Evolutionary conservation across 2,797 vertebrate species (phyloP).

Genomic region (Otolemur crassicaudatus): DNA sequence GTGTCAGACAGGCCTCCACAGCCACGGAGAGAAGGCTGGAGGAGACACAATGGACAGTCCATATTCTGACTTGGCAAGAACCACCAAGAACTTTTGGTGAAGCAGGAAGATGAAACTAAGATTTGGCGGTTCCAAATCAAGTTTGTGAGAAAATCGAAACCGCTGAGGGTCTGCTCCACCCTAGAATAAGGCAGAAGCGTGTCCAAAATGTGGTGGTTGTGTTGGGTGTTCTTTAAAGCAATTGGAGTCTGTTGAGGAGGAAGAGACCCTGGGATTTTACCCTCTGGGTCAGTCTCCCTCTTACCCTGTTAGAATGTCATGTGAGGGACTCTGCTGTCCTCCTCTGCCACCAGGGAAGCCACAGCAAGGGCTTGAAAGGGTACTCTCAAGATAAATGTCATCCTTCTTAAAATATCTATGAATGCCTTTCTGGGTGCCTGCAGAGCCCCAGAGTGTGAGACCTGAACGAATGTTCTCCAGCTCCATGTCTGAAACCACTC

Average conservation of each 20-base stretch:
- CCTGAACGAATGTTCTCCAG: background rate
- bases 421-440: conserved; percentile 1
- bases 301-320: conserved; percentile 22
- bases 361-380: conserved; percentile 66
- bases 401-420: conserved; percentile 13
- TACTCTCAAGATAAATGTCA: conserved; percentile 66
- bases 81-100: background rate
- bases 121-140: background rate
- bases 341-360: background rate
- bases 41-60: background rate
- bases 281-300: background rate
- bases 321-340: background rate
- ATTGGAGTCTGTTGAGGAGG: background rate
- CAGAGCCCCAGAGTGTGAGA: background rate
- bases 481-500: conserved; percentile 21
- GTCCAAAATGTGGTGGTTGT: background rate
- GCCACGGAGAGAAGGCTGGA: background rate
- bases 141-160: background rate
- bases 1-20: background rate
- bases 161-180: background rate
- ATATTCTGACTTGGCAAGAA: background rate
- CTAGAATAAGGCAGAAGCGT: background rate
- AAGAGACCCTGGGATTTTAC: background rate
- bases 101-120: background rate
- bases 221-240: background rate